Percentiles rank a stretch among this genome's conserved stretches.
Evolutionary conservation across 2,113 vertebrate species (phyloP).

Genomic region (Callocephalon fimbriatum): DNA sequence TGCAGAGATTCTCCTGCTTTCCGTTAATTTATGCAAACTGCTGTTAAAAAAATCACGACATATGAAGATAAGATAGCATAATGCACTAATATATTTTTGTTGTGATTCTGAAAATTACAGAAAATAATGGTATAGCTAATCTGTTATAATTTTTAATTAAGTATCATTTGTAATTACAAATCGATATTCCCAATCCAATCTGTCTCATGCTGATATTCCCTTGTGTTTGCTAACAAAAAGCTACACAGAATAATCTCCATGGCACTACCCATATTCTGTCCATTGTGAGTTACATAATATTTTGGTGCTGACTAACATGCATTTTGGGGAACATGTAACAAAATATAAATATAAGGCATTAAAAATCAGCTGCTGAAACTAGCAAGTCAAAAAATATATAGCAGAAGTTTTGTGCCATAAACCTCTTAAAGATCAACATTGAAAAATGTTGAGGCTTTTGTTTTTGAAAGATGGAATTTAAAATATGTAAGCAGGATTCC

Average conservation of each 20-base stretch:
- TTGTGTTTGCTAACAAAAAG: constrained; percentile 18
- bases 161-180: constrained; percentile 55
- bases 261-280: not conserved
- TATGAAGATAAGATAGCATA: constrained; percentile 63
- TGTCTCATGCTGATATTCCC: constrained; percentile 8
- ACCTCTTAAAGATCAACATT: not conserved
- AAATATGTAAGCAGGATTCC: not conserved
- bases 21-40: constrained; percentile 63
- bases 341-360: not conserved
- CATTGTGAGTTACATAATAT: constrained; percentile 1
- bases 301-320: not conserved
- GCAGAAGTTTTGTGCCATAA: not conserved
- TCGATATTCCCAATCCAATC: constrained; percentile 48
- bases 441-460: not conserved
- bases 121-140: constrained; percentile 67
- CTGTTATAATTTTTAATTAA: constrained; percentile 68
- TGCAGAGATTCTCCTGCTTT: constrained; percentile 59
- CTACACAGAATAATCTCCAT: not conserved
- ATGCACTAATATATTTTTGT: constrained; percentile 67
- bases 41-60: constrained; percentile 73
- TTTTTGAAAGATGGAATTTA: not conserved
- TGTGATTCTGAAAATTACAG: constrained; percentile 67
- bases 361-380: not conserved
- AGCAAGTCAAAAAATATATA: not conserved
- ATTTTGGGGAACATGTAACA: not conserved